phyloP scores from a whole-genome alignment of 1,140 invertebrate genomes.

The Cyrtorhinus lividipennis region DNA sequence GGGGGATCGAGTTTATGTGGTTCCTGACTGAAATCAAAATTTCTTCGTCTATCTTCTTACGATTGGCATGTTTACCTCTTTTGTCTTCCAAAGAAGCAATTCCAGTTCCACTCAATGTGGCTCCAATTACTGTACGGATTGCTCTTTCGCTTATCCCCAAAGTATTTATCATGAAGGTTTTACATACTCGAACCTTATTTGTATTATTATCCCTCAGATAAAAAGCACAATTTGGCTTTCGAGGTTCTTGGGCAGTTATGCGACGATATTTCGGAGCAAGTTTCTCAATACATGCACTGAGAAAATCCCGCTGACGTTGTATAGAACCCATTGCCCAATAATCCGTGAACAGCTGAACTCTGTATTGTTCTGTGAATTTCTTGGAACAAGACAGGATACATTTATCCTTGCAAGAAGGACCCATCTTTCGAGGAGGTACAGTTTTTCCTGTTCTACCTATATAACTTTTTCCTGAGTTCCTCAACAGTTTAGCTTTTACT shows the following conservation, averaged over 20 bases:
- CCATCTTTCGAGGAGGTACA: neutral
- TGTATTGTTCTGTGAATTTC: neutral
- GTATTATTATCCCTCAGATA: constrained; percentile 1
- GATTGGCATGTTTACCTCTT: constrained; percentile 17
- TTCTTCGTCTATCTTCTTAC: constrained; percentile 15
- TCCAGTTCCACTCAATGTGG: constrained; percentile 11
- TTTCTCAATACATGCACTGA: neutral
- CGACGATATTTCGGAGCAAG: neutral
- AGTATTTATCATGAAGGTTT: neutral
- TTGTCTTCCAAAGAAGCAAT: constrained; percentile 12
- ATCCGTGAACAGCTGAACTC: neutral
- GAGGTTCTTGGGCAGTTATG: neutral
- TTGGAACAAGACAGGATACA: constrained; percentile 18
- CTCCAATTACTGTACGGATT: neutral
- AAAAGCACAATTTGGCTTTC: neutral
- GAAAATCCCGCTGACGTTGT: neutral
- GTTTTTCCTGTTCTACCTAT: neutral
- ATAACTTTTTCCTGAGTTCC: neutral
- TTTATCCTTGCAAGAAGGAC: constrained; percentile 14
- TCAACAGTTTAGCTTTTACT: constrained; percentile 8
- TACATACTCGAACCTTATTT: neutral
- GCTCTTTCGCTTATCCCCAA: neutral
- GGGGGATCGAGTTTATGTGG: constrained; percentile 21
- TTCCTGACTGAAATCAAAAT: constrained; percentile 15
- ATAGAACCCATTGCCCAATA: neutral